phyloP scores from a whole-genome alignment of 2,113 vertebrate genomes.

The Budorcas taxicolor region DNA sequence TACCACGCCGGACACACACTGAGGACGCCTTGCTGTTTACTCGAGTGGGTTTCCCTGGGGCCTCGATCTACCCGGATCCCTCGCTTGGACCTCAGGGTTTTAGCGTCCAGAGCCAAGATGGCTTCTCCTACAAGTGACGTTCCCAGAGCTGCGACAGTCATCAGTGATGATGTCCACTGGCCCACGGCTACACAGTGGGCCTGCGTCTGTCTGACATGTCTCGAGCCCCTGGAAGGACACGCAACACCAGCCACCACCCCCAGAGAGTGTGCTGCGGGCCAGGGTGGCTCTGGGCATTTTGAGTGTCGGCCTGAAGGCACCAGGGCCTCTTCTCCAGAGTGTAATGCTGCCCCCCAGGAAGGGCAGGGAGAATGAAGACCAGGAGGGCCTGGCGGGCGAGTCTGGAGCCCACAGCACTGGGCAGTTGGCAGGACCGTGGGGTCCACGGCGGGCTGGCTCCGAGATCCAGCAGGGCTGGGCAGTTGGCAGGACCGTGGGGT shows the following conservation, averaged over 20 bases:
- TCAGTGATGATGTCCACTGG: not conserved
- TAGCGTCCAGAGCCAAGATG: not conserved
- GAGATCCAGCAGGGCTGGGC: not conserved
- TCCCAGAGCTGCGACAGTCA: not conserved
- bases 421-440: not conserved
- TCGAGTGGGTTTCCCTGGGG: not conserved
- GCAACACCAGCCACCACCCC: fast-evolving
- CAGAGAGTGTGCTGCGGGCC: not conserved
- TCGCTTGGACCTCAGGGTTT: not conserved
- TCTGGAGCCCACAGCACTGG: not conserved
- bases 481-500: not conserved
- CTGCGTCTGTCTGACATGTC: not conserved
- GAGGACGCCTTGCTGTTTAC: too few species aligned
- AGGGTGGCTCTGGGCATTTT: fast-evolving
- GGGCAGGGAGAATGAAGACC: not conserved
- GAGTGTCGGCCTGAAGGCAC: not conserved
- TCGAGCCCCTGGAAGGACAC: fast-evolving
- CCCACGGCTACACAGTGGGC: fast-evolving
- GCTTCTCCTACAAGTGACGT: not conserved
- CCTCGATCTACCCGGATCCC: not conserved
- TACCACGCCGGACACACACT: fast-evolving
- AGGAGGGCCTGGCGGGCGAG: not conserved
- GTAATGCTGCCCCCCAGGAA: not conserved
- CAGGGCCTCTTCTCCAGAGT: not conserved
- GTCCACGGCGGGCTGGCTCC: fast-evolving